A percentile compares a stretch with the other conserved stretches of the same genome.
phyloP scores from a whole-genome alignment of 2,113 vertebrate species.

The Urocolius indicus region DNA sequence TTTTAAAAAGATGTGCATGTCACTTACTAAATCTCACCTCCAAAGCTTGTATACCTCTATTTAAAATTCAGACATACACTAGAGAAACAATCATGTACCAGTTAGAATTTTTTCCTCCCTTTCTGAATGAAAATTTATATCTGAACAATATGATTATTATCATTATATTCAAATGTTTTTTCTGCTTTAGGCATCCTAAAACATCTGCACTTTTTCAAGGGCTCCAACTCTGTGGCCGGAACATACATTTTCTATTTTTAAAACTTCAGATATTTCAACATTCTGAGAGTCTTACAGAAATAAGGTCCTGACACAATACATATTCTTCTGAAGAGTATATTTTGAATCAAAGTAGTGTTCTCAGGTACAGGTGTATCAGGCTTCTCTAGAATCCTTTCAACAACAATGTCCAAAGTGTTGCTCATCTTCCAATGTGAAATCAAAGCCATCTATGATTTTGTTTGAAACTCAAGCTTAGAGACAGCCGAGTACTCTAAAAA shows the following conservation, averaged over 20 bases:
- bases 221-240: neutral
- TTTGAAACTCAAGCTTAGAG: neutral
- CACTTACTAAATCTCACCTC: neutral
- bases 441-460: neutral
- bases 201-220: neutral
- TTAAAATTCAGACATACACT: neutral
- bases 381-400: slow-evolving; percentile 6
- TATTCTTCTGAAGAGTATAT: neutral
- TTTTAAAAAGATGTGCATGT: neutral
- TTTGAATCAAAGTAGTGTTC: neutral
- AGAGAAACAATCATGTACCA: neutral
- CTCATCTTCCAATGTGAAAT: neutral
- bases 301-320: neutral
- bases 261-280: neutral
- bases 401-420: neutral
- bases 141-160: neutral
- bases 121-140: too few relatives aligned
- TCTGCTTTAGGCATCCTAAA: neutral
- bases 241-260: neutral
- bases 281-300: neutral
- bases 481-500: neutral
- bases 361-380: neutral
- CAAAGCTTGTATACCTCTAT: neutral
- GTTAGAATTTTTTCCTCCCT: neutral
- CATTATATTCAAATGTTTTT: neutral